phyloP scores from a whole-genome alignment of 1,140 invertebrate species.

The Dryas iulia region DNA sequence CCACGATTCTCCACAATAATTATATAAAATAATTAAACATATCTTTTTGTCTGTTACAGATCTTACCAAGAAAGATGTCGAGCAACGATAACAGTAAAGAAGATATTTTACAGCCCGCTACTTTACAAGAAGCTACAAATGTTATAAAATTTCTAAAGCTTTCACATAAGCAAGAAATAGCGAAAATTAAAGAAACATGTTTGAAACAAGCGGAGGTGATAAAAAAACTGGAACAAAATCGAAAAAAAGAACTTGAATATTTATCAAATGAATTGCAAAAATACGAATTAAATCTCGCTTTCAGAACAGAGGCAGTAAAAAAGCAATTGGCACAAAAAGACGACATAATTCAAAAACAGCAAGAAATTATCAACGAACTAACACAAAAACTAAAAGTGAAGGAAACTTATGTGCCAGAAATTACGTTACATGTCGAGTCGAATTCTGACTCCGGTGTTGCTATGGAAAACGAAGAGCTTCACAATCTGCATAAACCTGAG shows the following conservation, averaged over 20 bases:
- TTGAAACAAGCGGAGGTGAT: conserved; percentile 61
- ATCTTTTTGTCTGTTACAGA: not conserved
- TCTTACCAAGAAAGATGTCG: not conserved
- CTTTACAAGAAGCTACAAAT: conserved; percentile 69
- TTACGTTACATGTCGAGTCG: conserved; percentile 58
- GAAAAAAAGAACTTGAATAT: conserved; percentile 71
- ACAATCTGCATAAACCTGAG: conserved; percentile 43
- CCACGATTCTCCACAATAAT: too few species aligned
- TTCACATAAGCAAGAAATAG: conserved; percentile 68
- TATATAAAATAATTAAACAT: not conserved
- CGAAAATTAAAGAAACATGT: conserved; percentile 55
- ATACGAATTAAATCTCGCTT: conserved; percentile 65
- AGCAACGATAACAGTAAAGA: conserved; percentile 39
- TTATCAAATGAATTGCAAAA: conserved; percentile 67
- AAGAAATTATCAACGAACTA: conserved; percentile 61
- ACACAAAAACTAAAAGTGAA: conserved; percentile 56
- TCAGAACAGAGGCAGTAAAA: conserved; percentile 61
- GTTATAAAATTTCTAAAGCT: conserved; percentile 69
- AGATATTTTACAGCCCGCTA: conserved; percentile 58
- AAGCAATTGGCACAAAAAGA: conserved; percentile 66
- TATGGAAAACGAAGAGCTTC: conserved; percentile 62
- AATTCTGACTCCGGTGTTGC: conserved; percentile 73
- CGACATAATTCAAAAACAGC: conserved; percentile 61
- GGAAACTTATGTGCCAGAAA: conserved; percentile 52
- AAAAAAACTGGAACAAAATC: conserved; percentile 66